phyloP scores from a whole-genome alignment of 2,113 vertebrate genomes.

The Lepus europaeus region DNA sequence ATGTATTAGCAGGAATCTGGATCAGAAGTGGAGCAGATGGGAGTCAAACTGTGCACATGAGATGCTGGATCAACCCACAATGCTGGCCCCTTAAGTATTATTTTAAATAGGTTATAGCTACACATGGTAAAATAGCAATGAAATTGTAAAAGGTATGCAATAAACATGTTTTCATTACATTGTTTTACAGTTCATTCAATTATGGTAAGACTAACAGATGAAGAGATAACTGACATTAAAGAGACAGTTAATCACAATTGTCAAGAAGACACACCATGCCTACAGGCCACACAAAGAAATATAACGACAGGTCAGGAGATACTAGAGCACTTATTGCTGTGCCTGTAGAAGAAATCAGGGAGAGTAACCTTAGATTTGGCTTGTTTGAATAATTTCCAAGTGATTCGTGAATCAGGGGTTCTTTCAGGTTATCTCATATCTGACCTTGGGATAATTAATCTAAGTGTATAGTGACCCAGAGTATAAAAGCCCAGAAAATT shows the following conservation, averaged over 20 bases:
- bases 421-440: background rate
- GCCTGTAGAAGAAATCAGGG: background rate
- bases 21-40: no score
- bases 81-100: no score
- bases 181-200: background rate
- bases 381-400: background rate
- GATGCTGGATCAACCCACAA: no score
- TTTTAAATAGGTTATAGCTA: background rate
- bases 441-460: background rate
- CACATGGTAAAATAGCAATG: background rate
- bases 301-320: background rate
- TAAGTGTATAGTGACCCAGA: background rate
- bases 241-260: background rate
- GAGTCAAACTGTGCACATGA: no score
- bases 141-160: background rate
- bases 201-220: background rate
- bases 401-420: background rate
- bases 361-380: background rate
- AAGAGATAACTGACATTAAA: background rate
- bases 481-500: background rate
- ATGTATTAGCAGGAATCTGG: no score
- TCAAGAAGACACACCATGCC: background rate
- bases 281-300: background rate
- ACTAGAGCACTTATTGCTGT: background rate
- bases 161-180: background rate